phyloP scores from a whole-genome alignment of 2,797 vertebrate species.

The Phalanger gymnotis region DNA sequence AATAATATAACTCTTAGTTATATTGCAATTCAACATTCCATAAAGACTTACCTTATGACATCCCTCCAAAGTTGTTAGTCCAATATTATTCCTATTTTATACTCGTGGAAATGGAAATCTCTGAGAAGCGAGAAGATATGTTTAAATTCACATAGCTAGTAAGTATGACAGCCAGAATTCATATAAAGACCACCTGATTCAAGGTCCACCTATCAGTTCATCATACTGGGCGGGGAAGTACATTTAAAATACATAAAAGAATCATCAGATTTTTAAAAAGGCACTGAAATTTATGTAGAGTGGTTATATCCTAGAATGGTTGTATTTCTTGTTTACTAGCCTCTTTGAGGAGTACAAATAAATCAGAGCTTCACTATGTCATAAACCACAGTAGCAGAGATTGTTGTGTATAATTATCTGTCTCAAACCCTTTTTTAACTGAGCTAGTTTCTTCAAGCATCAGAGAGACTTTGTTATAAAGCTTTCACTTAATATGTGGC shows the following conservation, averaged over 20 bases:
- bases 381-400: neutral
- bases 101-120: neutral
- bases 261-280: neutral
- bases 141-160: neutral
- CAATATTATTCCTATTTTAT: neutral
- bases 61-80: neutral
- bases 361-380: neutral
- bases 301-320: neutral
- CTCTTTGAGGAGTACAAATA: neutral
- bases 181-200: neutral
- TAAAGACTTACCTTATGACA: neutral
- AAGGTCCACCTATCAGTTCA: neutral
- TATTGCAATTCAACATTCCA: neutral
- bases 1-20: neutral
- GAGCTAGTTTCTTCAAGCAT: neutral
- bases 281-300: neutral
- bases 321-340: neutral
- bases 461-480: neutral
- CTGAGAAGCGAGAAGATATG: neutral
- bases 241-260: neutral
- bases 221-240: neutral
- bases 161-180: neutral
- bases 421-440: neutral
- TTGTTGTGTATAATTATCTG: neutral
- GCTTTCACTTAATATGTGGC: neutral